Conservation (phyloP, 2,797 vertebrate species). For the Poeciliopsis presidionis region DNA sequence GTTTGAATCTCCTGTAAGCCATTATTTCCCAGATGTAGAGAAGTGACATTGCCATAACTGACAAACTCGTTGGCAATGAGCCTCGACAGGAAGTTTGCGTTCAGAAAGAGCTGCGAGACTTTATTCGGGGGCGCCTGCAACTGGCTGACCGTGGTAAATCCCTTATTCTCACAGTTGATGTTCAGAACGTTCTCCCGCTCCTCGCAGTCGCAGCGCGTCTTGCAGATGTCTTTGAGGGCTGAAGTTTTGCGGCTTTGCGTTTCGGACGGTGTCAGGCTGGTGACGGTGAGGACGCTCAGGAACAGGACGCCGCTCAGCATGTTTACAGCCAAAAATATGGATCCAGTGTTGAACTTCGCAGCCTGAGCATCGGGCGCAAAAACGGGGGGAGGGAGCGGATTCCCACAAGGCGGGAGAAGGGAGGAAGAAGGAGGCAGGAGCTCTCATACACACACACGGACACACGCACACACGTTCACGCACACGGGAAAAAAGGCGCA, state of each 20-base stretch:
- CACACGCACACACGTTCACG: constrained; percentile 17
- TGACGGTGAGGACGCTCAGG: constrained; percentile 92
- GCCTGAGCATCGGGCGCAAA: constrained; percentile 36
- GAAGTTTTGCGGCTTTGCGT: constrained; percentile 95
- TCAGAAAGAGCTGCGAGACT: constrained; percentile 95
- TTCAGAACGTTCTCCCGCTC: constrained; percentile 95
- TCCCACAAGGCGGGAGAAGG: constrained; percentile 19
- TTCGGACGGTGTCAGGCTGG: constrained; percentile 85
- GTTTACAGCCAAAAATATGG: constrained; percentile 81
- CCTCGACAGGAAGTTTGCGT: constrained; percentile 92
- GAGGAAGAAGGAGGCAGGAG: constrained; percentile 21
- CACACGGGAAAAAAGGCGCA: constrained; percentile 26
- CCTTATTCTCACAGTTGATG: constrained; percentile 98
- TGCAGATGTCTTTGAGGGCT: constrained; percentile 93
- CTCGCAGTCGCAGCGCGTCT: constrained; percentile 92
- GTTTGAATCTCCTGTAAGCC: constrained; percentile 94
- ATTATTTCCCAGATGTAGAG: constrained; percentile 96
- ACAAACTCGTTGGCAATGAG: constrained; percentile 93
- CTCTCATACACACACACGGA: constrained; percentile 19
- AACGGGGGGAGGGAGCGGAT: constrained; percentile 18
- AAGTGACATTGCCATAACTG: constrained; percentile 94
- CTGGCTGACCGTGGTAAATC: constrained; percentile 91
- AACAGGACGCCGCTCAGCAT: constrained; percentile 96
- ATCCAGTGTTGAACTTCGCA: constrained; percentile 74
- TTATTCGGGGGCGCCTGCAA: constrained; percentile 92